These are phyloP conservation scores for Diadophis punctatus DNA, from an alignment of 2,113 vertebrate species.

Conservation along the genomic window DNA sequence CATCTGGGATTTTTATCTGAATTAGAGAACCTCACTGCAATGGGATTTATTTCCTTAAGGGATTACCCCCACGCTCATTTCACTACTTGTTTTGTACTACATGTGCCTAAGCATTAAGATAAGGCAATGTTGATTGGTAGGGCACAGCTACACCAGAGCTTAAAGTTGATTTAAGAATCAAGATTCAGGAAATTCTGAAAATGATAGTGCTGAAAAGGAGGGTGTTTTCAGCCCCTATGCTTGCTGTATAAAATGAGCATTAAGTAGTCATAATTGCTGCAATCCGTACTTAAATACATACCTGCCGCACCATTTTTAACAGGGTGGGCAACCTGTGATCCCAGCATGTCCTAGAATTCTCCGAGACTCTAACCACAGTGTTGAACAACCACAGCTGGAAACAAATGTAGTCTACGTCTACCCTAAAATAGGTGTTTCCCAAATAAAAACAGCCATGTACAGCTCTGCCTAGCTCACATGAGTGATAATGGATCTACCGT, in stretches of 20 bases:
- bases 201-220: not conserved
- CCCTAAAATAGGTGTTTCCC: not conserved
- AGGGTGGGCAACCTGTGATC: not conserved
- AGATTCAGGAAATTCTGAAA: not conserved
- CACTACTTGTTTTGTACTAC: not conserved
- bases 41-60: not conserved
- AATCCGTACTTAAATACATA: not conserved
- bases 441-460: not conserved
- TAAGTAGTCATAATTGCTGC: not conserved
- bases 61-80: not conserved
- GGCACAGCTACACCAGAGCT: not conserved
- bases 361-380: not conserved
- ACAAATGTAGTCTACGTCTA: not conserved
- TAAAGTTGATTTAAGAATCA: not conserved
- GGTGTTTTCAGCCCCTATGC: not conserved
- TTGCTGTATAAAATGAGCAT: not conserved
- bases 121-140: not conserved
- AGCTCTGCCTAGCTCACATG: not conserved
- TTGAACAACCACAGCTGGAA: not conserved
- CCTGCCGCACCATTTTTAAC: not conserved
- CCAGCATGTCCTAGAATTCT: not conserved
- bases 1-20: not conserved
- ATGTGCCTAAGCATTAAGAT: not conserved
- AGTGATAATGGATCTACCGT: not conserved
- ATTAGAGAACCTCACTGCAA: not conserved